phyloP scores from a whole-genome alignment of 2,888 invertebrate genomes.

The Sminthurinus aureus region DNA sequence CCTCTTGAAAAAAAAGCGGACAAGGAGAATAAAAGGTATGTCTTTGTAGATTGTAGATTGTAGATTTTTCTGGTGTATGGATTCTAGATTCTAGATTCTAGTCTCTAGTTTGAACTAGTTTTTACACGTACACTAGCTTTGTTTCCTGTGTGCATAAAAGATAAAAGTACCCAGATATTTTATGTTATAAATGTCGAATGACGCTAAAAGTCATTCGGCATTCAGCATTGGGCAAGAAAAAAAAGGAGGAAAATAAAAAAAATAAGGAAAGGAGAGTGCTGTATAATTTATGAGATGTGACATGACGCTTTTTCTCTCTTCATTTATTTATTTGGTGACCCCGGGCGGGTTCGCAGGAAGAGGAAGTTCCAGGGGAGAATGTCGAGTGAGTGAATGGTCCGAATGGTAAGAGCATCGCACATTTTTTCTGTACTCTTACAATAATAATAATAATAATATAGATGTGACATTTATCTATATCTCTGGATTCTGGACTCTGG shows the following conservation, averaged over 20 bases:
- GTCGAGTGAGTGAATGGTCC: slow-evolving; percentile 61
- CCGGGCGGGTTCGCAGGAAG: slow-evolving; percentile 18
- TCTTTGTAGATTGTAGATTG: neutral
- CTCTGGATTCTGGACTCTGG: neutral
- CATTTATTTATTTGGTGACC: slow-evolving; percentile 39
- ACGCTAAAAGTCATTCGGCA: no score
- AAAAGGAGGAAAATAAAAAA: slow-evolving; percentile 25
- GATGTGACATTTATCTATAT: neutral
- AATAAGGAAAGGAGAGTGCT: slow-evolving; percentile 32
- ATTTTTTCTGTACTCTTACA: neutral
- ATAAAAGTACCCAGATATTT: no score
- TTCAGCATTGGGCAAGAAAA: slow-evolving; percentile 21
- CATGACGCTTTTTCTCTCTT: neutral
- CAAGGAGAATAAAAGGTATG: slow-evolving; percentile 43
- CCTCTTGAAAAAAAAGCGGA: slow-evolving; percentile 22
- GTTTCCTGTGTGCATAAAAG: no score
- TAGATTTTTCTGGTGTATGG: neutral
- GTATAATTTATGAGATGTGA: slow-evolving; percentile 34
- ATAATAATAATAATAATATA: neutral
- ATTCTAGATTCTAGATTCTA: neutral
- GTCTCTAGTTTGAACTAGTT: neutral
- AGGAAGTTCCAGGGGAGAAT: slow-evolving; percentile 53
- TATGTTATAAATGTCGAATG: no score
- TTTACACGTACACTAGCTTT: no score
- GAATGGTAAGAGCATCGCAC: slow-evolving; percentile 58